These are phyloP conservation scores for Marisa cornuarietis DNA, from an alignment of 1,140 invertebrate species.

Conservation along the genomic window DNA sequence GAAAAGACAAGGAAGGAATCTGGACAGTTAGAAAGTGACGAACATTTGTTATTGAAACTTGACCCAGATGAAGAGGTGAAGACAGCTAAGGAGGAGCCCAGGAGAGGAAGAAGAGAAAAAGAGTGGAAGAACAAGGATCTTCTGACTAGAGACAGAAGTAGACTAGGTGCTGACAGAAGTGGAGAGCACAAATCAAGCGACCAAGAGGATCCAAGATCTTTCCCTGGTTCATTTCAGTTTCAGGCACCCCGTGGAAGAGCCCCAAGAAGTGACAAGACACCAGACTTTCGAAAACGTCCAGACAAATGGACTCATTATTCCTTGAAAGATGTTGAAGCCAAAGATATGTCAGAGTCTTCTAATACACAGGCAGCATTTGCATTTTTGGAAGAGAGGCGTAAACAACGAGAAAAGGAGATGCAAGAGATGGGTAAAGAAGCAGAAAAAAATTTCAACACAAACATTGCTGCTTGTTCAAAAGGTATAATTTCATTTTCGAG, in stretches of 20 bases:
- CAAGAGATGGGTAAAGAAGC: constrained; percentile 21
- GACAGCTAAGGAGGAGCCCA: constrained; percentile 20
- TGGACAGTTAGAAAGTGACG: constrained; percentile 18
- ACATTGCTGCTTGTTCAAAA: constrained; percentile 35
- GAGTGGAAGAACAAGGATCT: not conserved
- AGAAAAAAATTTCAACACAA: constrained; percentile 24
- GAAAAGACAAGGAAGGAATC: constrained; percentile 28
- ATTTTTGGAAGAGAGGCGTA: constrained; percentile 44
- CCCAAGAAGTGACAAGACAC: constrained; percentile 23
- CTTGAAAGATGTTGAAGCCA: constrained; percentile 41
- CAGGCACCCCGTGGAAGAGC: constrained; percentile 9
- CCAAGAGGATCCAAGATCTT: not conserved
- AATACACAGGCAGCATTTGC: constrained; percentile 47
- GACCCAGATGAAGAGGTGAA: constrained; percentile 35
- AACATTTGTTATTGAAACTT: constrained; percentile 31
- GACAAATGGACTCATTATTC: constrained; percentile 49
- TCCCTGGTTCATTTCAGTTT: constrained; percentile 1
- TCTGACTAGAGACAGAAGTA: not conserved
- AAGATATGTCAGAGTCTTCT: constrained; percentile 39
- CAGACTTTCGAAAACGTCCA: constrained; percentile 45
- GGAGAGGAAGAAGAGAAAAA: constrained; percentile 11
- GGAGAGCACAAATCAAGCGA: not conserved
- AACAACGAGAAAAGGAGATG: constrained; percentile 34
- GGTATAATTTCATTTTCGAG: constrained; percentile 38
- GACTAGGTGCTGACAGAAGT: not conserved